phyloP scores from a whole-genome alignment of 2,888 invertebrate species.

The Caprella mutica region DNA sequence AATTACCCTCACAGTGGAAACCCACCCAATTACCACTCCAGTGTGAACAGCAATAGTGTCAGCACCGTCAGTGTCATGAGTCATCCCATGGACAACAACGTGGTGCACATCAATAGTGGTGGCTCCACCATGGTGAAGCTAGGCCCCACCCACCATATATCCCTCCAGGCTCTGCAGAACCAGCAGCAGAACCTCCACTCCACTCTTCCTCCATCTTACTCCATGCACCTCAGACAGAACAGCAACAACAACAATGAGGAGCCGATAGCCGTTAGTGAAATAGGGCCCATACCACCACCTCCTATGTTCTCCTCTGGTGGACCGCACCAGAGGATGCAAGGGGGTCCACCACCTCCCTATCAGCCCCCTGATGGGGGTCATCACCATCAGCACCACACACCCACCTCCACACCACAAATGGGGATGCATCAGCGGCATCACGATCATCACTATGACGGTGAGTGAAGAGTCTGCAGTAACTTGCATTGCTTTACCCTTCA shows the following conservation, averaged over 20 bases:
- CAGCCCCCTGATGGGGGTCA: constrained; percentile 29
- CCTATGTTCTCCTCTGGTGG: constrained; percentile 85
- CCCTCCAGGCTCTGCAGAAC: neutral
- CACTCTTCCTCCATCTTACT: constrained; percentile 12
- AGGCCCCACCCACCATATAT: constrained; percentile 4
- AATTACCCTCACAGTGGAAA: neutral
- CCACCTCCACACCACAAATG: too few relatives aligned
- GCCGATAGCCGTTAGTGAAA: constrained; percentile 80
- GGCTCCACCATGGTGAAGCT: neutral
- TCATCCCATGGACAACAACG: too few relatives aligned
- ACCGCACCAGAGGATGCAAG: too few relatives aligned
- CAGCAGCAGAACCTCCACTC: constrained; percentile 3
- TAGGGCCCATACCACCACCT: constrained; percentile 85
- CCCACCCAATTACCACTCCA: neutral
- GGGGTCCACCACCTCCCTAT: constrained; percentile 29
- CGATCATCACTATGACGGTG: constrained; percentile 5
- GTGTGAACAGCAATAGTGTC: too few relatives aligned
- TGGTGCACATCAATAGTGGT: neutral
- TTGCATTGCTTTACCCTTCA: too few relatives aligned
- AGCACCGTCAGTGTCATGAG: too few relatives aligned
- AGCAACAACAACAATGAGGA: too few relatives aligned
- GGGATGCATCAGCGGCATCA: neutral
- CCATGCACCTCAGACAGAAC: too few relatives aligned
- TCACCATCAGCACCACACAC: constrained; percentile 8
- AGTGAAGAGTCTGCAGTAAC: neutral